phyloP scores from a whole-genome alignment of 2,888 invertebrate species.

The Spilarctia lutea region DNA sequence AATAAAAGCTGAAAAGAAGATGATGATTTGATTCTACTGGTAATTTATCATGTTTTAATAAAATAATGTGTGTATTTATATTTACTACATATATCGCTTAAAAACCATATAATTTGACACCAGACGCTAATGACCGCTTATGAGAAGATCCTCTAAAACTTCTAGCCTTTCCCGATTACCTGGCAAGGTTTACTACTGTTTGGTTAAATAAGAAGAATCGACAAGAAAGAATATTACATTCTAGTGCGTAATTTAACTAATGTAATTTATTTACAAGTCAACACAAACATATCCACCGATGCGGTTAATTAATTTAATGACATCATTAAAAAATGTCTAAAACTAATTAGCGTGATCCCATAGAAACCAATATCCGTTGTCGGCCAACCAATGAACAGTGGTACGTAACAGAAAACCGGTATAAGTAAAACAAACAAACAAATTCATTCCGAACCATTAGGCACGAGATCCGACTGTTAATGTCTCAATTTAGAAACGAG shows the following conservation, averaged over 20 bases:
- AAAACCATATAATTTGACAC: neutral
- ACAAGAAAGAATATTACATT: neutral
- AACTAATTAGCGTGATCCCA: conserved; percentile 64
- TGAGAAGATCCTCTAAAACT: neutral
- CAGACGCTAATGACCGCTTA: neutral
- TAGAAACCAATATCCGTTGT: conserved; percentile 65
- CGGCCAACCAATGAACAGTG: conserved; percentile 51
- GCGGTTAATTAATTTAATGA: conserved; percentile 44
- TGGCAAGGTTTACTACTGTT: neutral
- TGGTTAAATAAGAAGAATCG: neutral
- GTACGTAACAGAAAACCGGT: conserved; percentile 77
- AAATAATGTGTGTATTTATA: neutral
- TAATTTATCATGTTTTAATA: neutral
- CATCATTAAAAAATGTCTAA: conserved; percentile 46
- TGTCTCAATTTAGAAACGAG: conserved; percentile 86
- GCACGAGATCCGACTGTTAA: conserved; percentile 86
- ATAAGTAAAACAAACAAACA: conserved; percentile 84
- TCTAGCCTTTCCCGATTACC: neutral
- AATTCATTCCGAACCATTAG: conserved; percentile 86
- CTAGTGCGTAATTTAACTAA: neutral
- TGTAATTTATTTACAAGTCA: conserved; percentile 14
- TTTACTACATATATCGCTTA: neutral
- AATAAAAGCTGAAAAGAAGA: no score
- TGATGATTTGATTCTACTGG: no score
- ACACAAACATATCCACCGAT: conserved; percentile 36